Conservation (phyloP, 2,797 vertebrate species). For the Myotis myotis region DNA sequence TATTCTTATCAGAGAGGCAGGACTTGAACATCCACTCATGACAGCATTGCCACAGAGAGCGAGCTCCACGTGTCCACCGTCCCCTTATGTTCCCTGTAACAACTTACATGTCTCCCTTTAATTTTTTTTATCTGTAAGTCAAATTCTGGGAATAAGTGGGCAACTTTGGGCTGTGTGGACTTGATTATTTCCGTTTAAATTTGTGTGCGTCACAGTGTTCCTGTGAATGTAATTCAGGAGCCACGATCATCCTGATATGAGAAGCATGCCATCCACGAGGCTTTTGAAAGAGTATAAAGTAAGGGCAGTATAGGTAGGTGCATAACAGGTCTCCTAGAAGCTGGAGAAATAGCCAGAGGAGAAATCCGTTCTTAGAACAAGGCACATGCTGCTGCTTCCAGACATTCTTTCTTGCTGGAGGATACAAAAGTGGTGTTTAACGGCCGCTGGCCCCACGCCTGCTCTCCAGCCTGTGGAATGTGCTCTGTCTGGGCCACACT, state of each 20-base stretch:
- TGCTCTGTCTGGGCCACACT: slow-evolving; percentile 68
- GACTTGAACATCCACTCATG: neutral
- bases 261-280: neutral
- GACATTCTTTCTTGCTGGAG: slow-evolving; percentile 81
- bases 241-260: neutral
- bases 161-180: neutral
- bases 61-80: no score
- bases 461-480: slow-evolving; percentile 63
- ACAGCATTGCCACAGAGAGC: neutral
- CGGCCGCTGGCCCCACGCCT: slow-evolving; percentile 71
- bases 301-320: neutral
- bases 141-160: neutral
- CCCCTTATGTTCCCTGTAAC: neutral
- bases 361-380: slow-evolving; percentile 75
- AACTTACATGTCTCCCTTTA: neutral
- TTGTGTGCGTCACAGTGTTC: neutral
- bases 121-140: neutral
- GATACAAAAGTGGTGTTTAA: slow-evolving; percentile 69
- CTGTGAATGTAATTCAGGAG: neutral
- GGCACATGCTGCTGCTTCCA: slow-evolving; percentile 46
- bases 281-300: neutral
- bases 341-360: slow-evolving; percentile 37
- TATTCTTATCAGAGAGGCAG: fast-evolving
- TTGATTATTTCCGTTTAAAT: neutral
- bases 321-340: neutral